These are phyloP conservation scores for Drosophila lacteicornis DNA, from an alignment of 1,140 invertebrate genomes.

Conservation along the genomic window DNA sequence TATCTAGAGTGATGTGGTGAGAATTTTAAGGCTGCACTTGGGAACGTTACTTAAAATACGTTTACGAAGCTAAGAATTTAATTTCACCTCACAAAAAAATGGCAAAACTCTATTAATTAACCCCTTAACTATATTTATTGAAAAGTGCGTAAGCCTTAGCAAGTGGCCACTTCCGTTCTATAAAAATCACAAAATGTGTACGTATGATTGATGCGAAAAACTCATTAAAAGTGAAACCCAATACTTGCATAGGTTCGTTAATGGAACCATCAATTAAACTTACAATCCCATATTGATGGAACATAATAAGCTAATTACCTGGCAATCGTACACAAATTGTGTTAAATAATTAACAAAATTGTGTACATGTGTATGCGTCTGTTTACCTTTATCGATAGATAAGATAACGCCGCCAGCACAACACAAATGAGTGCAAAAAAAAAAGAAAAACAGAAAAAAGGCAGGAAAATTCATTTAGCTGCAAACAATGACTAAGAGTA, in stretches of 20 bases:
- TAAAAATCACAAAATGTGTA: slow-evolving; percentile 15
- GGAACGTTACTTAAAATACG: background rate
- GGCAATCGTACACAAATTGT: slow-evolving; percentile 46
- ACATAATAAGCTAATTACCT: slow-evolving; percentile 50
- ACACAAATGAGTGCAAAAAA: slow-evolving; percentile 25
- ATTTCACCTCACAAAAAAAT: background rate
- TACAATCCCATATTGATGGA: slow-evolving; percentile 23
- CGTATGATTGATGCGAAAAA: slow-evolving; percentile 31
- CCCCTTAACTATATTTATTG: background rate
- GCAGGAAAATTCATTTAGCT: slow-evolving; percentile 31
- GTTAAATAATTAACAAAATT: slow-evolving; percentile 46
- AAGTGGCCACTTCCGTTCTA: slow-evolving; percentile 22
- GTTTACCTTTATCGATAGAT: slow-evolving; percentile 21
- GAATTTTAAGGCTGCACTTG: background rate
- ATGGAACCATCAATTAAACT: slow-evolving; percentile 44
- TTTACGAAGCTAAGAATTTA: background rate
- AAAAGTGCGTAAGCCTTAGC: slow-evolving; percentile 13
- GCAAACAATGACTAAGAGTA: slow-evolving; percentile 41
- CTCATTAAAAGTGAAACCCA: slow-evolving; percentile 31
- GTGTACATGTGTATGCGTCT: slow-evolving; percentile 29
- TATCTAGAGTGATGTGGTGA: background rate
- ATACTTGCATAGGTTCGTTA: slow-evolving; percentile 10
- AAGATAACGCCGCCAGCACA: slow-evolving; percentile 15
- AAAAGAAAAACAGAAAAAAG: too few relatives aligned
- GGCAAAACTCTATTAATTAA: background rate